These are phyloP conservation scores for Callyntrura sp. DNA, from an alignment of 2,888 invertebrate genomes.

Conservation along the genomic window DNA sequence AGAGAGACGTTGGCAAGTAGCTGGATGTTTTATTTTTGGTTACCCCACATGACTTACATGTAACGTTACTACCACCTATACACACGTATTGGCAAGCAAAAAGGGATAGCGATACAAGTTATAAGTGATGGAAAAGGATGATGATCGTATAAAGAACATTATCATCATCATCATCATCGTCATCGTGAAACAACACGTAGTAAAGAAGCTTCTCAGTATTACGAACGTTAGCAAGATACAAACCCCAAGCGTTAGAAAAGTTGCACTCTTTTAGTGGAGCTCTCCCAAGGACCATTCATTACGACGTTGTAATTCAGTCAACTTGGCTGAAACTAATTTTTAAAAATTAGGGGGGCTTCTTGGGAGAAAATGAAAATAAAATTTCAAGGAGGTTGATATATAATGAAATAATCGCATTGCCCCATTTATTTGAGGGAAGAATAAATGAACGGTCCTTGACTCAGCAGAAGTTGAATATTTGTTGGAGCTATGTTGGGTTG, in stretches of 20 bases:
- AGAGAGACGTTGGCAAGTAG: too few relatives aligned
- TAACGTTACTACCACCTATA: too few relatives aligned
- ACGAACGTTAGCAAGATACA: background rate
- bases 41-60: too few relatives aligned
- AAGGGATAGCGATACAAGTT: too few relatives aligned
- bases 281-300: constrained; percentile 7
- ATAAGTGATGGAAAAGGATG: too few relatives aligned
- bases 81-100: too few relatives aligned
- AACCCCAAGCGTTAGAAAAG: background rate
- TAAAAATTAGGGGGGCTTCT: background rate
- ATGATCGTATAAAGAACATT: too few relatives aligned
- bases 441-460: constrained; percentile 64
- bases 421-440: background rate
- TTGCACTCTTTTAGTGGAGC: background rate
- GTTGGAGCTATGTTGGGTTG: constrained; percentile 61
- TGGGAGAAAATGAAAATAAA: background rate
- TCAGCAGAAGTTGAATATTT: constrained; percentile 74
- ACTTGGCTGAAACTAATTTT: background rate
- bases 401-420: background rate
- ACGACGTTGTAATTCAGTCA: background rate
- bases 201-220: constrained; percentile 7
- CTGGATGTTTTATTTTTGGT: too few relatives aligned
- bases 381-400: background rate
- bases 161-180: too few relatives aligned
- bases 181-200: background rate